These are phyloP conservation scores for Ernsta delagoae DNA, from an alignment of 2,888 invertebrate species.

Conservation along the genomic window DNA sequence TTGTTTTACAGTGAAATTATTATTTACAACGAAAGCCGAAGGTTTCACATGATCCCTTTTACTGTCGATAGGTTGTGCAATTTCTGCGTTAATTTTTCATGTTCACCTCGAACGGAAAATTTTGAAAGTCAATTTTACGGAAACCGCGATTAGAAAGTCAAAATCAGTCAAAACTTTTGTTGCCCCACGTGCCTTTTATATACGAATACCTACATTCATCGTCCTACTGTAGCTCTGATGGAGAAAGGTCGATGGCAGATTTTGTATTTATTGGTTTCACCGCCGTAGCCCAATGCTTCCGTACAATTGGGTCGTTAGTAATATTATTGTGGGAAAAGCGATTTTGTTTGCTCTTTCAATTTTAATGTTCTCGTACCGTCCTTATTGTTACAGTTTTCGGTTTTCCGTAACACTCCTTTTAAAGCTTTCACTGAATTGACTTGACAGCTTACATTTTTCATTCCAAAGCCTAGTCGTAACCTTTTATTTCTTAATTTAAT, in stretches of 20 bases:
- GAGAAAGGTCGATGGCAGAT: slow-evolving; percentile 72
- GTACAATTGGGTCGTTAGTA: slow-evolving; percentile 83
- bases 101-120: slow-evolving; percentile 53
- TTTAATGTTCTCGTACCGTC: slow-evolving; percentile 74
- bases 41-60: slow-evolving; percentile 51
- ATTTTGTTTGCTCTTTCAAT: slow-evolving; percentile 82
- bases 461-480: slow-evolving; percentile 46
- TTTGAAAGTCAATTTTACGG: slow-evolving; percentile 61
- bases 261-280: slow-evolving; percentile 82
- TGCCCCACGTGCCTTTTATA: slow-evolving; percentile 65
- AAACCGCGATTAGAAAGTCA: slow-evolving; percentile 63
- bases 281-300: slow-evolving; percentile 75
- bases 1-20: slow-evolving; percentile 50
- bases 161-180: slow-evolving; percentile 63
- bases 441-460: slow-evolving; percentile 65
- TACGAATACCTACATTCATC: slow-evolving; percentile 57
- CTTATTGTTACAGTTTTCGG: slow-evolving; percentile 78
- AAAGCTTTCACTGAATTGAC: slow-evolving; percentile 66
- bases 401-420: slow-evolving; percentile 70
- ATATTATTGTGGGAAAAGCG: slow-evolving; percentile 81
- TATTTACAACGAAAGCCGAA: slow-evolving; percentile 52
- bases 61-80: slow-evolving; percentile 47
- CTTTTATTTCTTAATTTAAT: too few relatives aligned
- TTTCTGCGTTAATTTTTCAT: slow-evolving; percentile 63
- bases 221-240: slow-evolving; percentile 53